Base-by-base conservation (phyloP, 1,140 invertebrate species). In the Mycetomoellerius zeteki region DNA sequence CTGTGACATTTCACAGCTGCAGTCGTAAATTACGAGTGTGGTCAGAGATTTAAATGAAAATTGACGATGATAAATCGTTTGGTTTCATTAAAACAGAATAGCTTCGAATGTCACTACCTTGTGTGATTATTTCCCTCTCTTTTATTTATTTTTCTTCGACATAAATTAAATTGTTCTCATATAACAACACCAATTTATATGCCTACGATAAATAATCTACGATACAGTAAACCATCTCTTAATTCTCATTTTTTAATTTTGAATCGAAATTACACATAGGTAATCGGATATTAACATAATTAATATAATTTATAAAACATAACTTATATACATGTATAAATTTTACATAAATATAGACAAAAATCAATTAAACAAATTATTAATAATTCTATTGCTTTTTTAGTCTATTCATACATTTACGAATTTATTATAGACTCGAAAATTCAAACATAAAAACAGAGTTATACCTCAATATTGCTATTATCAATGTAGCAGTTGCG, bases 41-140 rank as follows among this genome's bases (percentile, higher is more conserved):
- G 77, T 69, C 77, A 37, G 62, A 69, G 77, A 80, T 69, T 69
- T 80, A 80, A 80, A 80, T 69, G 62, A 80, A 80, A 80, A 69
- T 69, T 80, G 77, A 80, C 77, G 47, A 80, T 80, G 77, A 80
- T 47, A 37, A 54, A 80, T 80, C 30, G 77, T 10, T n/a, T 27
- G 50, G 1, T 69, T 69, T 33, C 47, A 64, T 37, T 19, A 37
- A 80, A 80, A 80, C 12, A 62, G 16, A 62, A 77, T 37, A 52
- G 16, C 8, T 67, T 10, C 2, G 8, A 69, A 80, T 54, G 43
- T 69, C 7, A 37, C 21, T 14, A 24, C 0, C 4, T 52, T 27
- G 43, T 24, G 27, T n/a, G 37, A 52, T n/a, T 30, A 33, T n/a
- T 64, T 14, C 30, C 37, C 5, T 76, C 14, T 56, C 7, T 76